Conservation (phyloP, 2,797 vertebrate species). For the Eleutherodactylus coqui region DNA sequence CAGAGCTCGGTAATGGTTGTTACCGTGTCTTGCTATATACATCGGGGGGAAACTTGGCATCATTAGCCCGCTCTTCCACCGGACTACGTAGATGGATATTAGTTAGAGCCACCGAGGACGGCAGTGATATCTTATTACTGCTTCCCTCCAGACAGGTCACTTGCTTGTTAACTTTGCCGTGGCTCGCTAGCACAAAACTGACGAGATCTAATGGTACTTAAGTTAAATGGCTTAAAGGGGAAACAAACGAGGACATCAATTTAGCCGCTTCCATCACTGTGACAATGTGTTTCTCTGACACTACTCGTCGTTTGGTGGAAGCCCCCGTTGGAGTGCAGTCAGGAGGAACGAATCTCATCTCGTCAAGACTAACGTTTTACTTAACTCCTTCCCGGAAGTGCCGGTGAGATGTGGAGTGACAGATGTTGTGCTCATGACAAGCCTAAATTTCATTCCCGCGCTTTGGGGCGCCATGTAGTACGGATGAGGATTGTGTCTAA, state of each 20-base stretch:
- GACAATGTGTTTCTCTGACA: slow-evolving; percentile 45
- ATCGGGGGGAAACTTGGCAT: not conserved
- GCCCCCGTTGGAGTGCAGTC: not conserved
- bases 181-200: slow-evolving; percentile 52
- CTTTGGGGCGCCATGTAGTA: not conserved
- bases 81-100: slow-evolving; percentile 37
- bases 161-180: slow-evolving; percentile 51
- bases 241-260: slow-evolving; percentile 52
- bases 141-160: slow-evolving; percentile 61
- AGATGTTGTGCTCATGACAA: not conserved
- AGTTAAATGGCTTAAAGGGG: slow-evolving; percentile 53
- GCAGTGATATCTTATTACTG: slow-evolving; percentile 45
- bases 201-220: slow-evolving; percentile 52
- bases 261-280: slow-evolving; percentile 53
- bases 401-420: slow-evolving; percentile 2
- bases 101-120: slow-evolving; percentile 2
- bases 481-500: not conserved
- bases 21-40: not conserved
- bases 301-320: slow-evolving; percentile 11
- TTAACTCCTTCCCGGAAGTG: slow-evolving; percentile 28
- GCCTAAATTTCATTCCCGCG: slow-evolving; percentile 17
- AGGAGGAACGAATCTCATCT: slow-evolving; percentile 10
- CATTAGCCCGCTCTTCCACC: not conserved
- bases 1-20: not conserved
- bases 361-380: slow-evolving; percentile 27